Conservation (phyloP, 2,888 invertebrate genomes). For the Clusia tigrina region DNA sequence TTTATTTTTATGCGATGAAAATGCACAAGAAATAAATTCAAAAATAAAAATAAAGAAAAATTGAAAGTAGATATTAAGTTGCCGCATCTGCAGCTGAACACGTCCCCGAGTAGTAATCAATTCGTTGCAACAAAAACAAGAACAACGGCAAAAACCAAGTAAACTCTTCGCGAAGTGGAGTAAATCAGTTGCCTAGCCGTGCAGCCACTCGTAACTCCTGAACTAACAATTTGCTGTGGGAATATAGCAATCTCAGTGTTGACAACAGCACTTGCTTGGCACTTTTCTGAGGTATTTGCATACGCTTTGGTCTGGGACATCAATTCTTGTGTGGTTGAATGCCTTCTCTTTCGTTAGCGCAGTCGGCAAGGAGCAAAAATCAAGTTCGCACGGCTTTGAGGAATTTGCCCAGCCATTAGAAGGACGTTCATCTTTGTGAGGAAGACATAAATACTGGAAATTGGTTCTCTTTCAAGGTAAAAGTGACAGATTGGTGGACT, state of each 20-base stretch:
- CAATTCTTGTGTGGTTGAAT: neutral
- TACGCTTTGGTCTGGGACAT: neutral
- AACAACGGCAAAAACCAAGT: no score
- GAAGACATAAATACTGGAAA: neutral
- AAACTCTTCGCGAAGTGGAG: no score
- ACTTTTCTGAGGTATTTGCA: neutral
- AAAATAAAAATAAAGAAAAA: neutral
- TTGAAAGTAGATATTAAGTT: neutral
- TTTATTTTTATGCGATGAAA: neutral
- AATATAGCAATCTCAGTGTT: neutral
- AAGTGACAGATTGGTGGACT: no score
- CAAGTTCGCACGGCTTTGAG: neutral
- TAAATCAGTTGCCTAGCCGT: no score
- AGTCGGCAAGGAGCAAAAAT: neutral
- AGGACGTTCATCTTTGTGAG: neutral
- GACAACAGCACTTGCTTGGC: neutral
- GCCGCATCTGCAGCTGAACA: neutral
- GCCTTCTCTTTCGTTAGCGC: neutral
- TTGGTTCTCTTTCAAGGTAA: neutral
- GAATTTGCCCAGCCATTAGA: neutral
- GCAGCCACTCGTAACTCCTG: neutral
- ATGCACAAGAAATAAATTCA: neutral
- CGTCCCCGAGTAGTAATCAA: slow-evolving; percentile 23
- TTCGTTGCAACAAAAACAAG: slow-evolving; percentile 20
- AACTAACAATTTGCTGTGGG: neutral